Percentiles rank a stretch among this genome's conserved stretches.
These are phyloP conservation scores for Phoeniculus purpureus DNA, from an alignment of 2,797 vertebrate genomes.

Conservation along the genomic window DNA sequence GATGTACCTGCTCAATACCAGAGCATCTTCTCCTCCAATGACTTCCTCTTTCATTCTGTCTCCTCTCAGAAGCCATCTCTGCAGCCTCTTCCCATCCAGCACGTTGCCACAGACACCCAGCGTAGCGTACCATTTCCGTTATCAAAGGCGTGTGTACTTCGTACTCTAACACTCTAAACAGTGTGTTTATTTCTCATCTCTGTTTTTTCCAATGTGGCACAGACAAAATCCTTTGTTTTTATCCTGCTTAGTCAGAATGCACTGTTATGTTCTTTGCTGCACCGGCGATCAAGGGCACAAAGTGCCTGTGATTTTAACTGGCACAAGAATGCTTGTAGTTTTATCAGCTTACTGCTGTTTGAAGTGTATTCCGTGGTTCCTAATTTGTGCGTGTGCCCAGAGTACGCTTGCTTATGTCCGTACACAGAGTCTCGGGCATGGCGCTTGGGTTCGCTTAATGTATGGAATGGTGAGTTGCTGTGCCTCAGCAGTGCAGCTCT, in stretches of 20 bases:
- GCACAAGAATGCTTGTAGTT: not conserved
- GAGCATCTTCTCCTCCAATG: not conserved
- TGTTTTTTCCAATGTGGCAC: not conserved
- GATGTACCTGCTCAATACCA: not conserved
- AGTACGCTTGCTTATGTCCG: not conserved
- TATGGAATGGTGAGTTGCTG: not conserved
- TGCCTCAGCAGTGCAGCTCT: not conserved
- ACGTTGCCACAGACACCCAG: not conserved
- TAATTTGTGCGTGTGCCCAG: not conserved
- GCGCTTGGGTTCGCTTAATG: not conserved
- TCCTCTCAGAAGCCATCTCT: not conserved
- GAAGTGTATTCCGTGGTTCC: not conserved
- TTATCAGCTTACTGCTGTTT: not conserved
- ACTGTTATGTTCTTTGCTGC: not conserved
- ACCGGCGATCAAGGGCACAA: not conserved
- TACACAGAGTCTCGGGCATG: not conserved
- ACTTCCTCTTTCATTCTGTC: accelerated
- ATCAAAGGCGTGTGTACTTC: not conserved
- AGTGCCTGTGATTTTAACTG: not conserved
- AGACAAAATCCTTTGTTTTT: not conserved
- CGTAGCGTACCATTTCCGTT: not conserved
- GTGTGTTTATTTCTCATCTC: not conserved
- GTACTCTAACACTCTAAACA: not conserved
- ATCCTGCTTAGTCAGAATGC: not conserved
- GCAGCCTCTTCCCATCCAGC: not conserved